Evolutionary conservation across 1,140 invertebrate species (phyloP).

Genomic region (Lutraria rhynchaena): DNA sequence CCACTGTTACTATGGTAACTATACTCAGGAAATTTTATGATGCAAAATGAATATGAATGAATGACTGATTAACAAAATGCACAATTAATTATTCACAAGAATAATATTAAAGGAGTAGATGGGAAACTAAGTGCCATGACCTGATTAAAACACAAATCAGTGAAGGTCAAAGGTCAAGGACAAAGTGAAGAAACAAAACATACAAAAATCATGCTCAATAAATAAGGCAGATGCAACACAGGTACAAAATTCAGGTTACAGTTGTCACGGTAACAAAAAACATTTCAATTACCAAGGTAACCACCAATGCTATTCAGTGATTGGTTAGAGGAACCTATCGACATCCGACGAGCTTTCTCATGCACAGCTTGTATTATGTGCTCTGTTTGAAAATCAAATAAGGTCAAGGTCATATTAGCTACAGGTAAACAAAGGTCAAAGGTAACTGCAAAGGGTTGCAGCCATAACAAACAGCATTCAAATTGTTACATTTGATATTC

Average conservation of each 20-base stretch:
- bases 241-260: slow-evolving; percentile 9
- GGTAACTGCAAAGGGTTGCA: background rate
- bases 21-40: no score
- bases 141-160: background rate
- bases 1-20: no score
- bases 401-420: slow-evolving; percentile 27
- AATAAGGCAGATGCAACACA: slow-evolving; percentile 22
- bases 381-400: slow-evolving; percentile 57
- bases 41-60: no score
- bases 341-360: slow-evolving; percentile 66
- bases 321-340: slow-evolving; percentile 62
- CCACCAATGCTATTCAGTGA: slow-evolving; percentile 57
- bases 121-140: background rate
- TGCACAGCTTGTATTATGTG: slow-evolving; percentile 65
- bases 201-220: slow-evolving; percentile 26
- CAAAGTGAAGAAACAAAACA: background rate
- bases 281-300: slow-evolving; percentile 56
- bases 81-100: no score
- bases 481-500: no score
- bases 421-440: background rate
- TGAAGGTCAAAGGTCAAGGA: background rate
- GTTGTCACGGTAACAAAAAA: slow-evolving; percentile 42
- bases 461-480: no score
- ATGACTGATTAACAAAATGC: no score
- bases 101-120: slow-evolving; percentile 1